A percentile compares a stretch with the other conserved stretches of the same genome.
phyloP scores from a whole-genome alignment of 2,797 vertebrate species.

The Premnoplex brunnescens region DNA sequence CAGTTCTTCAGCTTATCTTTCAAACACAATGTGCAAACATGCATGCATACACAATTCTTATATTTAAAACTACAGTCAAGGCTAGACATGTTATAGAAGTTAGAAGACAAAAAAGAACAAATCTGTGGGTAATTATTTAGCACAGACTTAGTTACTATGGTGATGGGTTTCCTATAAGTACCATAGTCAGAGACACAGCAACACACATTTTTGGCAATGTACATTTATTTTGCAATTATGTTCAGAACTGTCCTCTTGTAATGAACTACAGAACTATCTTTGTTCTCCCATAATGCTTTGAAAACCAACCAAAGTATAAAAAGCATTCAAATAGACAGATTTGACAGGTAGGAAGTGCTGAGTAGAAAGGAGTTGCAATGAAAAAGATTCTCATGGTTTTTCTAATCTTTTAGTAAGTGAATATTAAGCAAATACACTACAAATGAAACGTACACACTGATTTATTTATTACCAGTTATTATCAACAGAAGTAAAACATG shows the following conservation, averaged over 20 bases:
- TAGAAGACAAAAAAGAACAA: background rate
- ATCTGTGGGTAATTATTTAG: conserved; percentile 29
- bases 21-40: background rate
- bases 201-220: background rate
- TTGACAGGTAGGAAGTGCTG: background rate
- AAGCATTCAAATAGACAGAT: background rate
- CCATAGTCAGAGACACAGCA: background rate
- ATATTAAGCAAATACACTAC: background rate
- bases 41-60: background rate
- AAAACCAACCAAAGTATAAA: background rate
- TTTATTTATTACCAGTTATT: background rate
- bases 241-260: background rate
- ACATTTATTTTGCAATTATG: conserved; percentile 1
- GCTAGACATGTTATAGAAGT: background rate
- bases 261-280: background rate
- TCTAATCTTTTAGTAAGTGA: background rate
- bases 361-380: background rate
- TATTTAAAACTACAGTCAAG: background rate
- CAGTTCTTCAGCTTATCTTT: background rate
- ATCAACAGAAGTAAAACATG: background rate
- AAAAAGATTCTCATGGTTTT: background rate
- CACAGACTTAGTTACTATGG: conserved; percentile 56
- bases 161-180: conserved; percentile 15
- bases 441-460: background rate
- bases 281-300: background rate